These are phyloP conservation scores for Poeciliopsis presidionis DNA, from an alignment of 2,797 vertebrate species.

Conservation along the genomic window DNA sequence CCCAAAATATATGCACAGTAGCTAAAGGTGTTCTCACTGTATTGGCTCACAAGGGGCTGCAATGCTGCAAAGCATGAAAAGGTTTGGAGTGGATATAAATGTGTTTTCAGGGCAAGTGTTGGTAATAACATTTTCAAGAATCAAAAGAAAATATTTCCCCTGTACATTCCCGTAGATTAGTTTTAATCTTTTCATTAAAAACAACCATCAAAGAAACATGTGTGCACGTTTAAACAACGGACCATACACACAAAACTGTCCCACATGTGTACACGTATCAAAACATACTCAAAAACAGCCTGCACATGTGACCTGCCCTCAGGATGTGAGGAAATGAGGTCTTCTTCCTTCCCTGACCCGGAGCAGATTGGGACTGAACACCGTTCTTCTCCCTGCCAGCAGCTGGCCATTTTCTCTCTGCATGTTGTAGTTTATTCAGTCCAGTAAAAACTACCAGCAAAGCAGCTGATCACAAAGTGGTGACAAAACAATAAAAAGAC, in stretches of 20 bases:
- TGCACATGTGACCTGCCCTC: slow-evolving; percentile 66
- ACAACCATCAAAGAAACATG: slow-evolving; percentile 1
- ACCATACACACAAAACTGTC: slow-evolving; percentile 5
- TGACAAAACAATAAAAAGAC: slow-evolving; percentile 42
- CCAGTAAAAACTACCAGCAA: slow-evolving; percentile 55
- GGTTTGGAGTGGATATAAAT: not conserved
- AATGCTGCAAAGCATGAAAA: not conserved
- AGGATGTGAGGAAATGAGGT: slow-evolving; percentile 79
- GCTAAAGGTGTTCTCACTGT: not conserved
- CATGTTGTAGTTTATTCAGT: slow-evolving; percentile 47
- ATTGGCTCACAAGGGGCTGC: not conserved
- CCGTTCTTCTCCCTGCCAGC: slow-evolving; percentile 39
- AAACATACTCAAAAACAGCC: slow-evolving; percentile 17
- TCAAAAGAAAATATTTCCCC: not conserved
- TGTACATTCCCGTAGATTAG: not conserved
- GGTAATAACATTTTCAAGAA: not conserved
- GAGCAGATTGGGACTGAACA: slow-evolving; percentile 43
- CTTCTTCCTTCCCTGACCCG: slow-evolving; percentile 73
- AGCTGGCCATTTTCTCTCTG: slow-evolving; percentile 44
- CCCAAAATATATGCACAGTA: not conserved
- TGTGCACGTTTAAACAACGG: not conserved
- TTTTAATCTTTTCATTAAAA: not conserved
- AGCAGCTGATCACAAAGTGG: slow-evolving; percentile 46
- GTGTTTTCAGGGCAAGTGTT: not conserved
- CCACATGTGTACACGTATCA: not conserved